Conservation (phyloP, 2,113 vertebrate genomes). For the Zeus faber region DNA sequence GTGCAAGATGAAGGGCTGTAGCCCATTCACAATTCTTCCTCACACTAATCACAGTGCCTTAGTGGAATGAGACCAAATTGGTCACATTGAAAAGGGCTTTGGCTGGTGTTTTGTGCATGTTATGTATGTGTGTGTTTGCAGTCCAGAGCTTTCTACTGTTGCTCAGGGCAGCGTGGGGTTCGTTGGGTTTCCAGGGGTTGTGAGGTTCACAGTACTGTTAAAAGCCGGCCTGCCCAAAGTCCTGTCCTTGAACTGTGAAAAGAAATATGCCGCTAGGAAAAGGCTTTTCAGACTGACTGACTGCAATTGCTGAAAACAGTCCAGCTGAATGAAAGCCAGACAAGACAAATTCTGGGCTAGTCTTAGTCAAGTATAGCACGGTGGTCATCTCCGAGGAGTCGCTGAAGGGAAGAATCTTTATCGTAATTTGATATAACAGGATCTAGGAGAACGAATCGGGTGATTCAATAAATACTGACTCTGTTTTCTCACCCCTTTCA, state of each 20-base stretch:
- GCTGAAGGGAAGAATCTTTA: constrained; percentile 30
- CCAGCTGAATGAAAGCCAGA: constrained; percentile 64
- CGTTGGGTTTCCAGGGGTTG: constrained; percentile 67
- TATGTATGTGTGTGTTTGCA: constrained; percentile 18
- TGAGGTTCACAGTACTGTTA: constrained; percentile 60
- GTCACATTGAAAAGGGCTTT: constrained; percentile 27
- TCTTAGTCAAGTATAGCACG: too few relatives aligned
- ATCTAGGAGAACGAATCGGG: background rate
- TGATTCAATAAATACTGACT: constrained; percentile 10
- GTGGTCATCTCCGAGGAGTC: constrained; percentile 24
- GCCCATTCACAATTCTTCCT: constrained; percentile 35
- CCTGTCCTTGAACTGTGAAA: constrained; percentile 72
- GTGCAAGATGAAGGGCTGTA: constrained; percentile 27
- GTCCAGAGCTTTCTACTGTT: constrained; percentile 58
- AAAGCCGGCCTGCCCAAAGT: constrained; percentile 61
- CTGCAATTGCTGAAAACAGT: constrained; percentile 62
- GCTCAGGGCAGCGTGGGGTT: constrained; percentile 58
- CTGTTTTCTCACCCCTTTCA: background rate
- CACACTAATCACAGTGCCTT: constrained; percentile 27
- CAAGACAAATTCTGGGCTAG: constrained; percentile 42
- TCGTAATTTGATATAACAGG: constrained; percentile 36
- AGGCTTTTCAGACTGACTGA: constrained; percentile 65
- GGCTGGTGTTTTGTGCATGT: too few relatives aligned
- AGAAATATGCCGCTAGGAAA: constrained; percentile 63
- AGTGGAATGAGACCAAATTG: constrained; percentile 26